phyloP scores from a whole-genome alignment of 2,113 vertebrate genomes.

The Ictalurus punctatus region DNA sequence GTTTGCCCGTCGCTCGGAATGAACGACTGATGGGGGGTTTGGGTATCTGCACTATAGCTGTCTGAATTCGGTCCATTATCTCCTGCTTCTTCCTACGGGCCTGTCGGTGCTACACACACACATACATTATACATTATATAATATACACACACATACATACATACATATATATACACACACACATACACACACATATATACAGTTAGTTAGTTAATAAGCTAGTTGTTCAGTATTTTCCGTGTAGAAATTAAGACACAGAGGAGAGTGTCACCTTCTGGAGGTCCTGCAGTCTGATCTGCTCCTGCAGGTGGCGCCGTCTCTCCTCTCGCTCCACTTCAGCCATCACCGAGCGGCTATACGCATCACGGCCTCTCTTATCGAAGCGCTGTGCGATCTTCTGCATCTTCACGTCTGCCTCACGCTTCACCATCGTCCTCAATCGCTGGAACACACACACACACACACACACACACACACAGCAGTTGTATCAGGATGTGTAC shows the following conservation, averaged over 20 bases:
- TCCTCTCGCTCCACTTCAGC: conserved; percentile 63
- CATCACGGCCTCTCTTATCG: conserved; percentile 67
- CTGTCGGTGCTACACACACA: conserved; percentile 65
- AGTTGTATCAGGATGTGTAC: background rate
- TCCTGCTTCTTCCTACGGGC: conserved; percentile 73
- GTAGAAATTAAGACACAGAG: background rate
- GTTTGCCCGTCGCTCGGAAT: conserved; percentile 65
- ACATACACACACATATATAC: background rate
- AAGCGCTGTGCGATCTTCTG: conserved; percentile 75
- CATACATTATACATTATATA: too few species aligned
- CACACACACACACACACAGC: background rate
- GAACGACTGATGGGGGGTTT: conserved; percentile 69
- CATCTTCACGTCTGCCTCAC: conserved; percentile 75
- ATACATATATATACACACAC: background rate
- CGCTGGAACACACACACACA: conserved; percentile 63
- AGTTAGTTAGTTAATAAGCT: background rate
- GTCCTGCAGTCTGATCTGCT: conserved; percentile 69
- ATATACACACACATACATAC: conserved; percentile 22
- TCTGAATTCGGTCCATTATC: conserved; percentile 75
- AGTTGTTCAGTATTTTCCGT: background rate
- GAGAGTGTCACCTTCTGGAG: conserved; percentile 69
- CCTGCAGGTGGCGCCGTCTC: conserved; percentile 67
- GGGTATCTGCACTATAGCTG: conserved; percentile 72
- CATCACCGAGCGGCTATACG: conserved; percentile 59
- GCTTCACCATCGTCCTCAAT: conserved; percentile 71